These are phyloP conservation scores for Melozone crissalis DNA, from an alignment of 2,113 vertebrate species.

Conservation along the genomic window DNA sequence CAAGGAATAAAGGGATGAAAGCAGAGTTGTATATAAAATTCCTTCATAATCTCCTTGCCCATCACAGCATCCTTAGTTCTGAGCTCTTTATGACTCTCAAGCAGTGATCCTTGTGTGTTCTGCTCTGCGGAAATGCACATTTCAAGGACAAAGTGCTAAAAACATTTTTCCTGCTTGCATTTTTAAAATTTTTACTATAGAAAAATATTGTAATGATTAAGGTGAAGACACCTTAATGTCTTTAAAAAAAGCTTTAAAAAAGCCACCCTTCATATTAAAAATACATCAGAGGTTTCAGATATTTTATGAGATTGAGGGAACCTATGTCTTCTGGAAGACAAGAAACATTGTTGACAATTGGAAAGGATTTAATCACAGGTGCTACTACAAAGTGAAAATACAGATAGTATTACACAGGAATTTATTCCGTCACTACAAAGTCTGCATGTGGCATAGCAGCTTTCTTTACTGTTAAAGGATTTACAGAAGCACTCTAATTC, in stretches of 20 bases:
- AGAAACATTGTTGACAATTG: background rate
- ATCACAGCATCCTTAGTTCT: background rate
- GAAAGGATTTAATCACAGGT: background rate
- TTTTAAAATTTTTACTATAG: background rate
- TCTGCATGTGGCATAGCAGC: background rate
- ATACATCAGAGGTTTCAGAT: background rate
- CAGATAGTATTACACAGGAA: background rate
- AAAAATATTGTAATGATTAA: background rate
- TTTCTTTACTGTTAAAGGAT: background rate
- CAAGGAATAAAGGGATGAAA: background rate
- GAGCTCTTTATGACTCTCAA: background rate
- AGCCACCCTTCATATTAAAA: background rate
- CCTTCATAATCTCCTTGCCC: background rate
- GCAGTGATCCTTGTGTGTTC: background rate
- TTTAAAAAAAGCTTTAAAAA: background rate
- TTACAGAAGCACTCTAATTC: background rate
- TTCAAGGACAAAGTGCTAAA: background rate
- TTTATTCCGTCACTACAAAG: background rate
- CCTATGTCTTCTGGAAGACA: background rate
- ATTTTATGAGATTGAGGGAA: background rate
- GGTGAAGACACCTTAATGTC: background rate
- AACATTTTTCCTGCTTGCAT: background rate
- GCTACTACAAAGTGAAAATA: background rate
- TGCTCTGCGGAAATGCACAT: background rate
- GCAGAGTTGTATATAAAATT: background rate